phyloP scores from a whole-genome alignment of 2,797 vertebrate species.

The Apogon talboti region DNA sequence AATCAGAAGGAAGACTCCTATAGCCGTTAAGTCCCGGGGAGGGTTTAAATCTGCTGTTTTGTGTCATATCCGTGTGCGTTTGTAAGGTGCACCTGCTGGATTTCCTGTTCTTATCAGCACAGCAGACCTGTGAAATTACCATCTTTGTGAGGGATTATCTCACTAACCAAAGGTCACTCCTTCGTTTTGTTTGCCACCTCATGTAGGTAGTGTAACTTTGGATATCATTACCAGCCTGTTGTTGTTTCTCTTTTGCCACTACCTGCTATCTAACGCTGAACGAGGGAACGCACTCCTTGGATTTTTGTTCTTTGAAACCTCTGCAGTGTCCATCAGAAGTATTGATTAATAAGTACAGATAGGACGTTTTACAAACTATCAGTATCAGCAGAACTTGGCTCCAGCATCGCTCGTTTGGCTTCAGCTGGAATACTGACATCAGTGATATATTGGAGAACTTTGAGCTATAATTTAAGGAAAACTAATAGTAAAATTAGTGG shows the following conservation, averaged over 20 bases:
- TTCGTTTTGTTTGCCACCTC: conserved; percentile 26
- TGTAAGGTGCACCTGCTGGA: conserved; percentile 70
- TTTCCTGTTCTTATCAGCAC: conserved; percentile 69
- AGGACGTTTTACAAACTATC: no score
- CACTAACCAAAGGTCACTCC: conserved; percentile 68
- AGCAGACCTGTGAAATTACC: conserved; percentile 55
- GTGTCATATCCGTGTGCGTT: conserved; percentile 19
- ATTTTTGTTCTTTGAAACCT: not conserved
- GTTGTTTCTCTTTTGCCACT: not conserved
- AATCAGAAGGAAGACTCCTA: conserved; percentile 36
- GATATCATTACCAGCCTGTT: not conserved
- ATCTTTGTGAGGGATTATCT: conserved; percentile 59
- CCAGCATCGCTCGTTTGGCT: no score
- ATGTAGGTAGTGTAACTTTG: conserved; percentile 21
- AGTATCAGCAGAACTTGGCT: no score
- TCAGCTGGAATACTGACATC: no score
- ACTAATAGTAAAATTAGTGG: no score
- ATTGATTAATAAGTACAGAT: no score
- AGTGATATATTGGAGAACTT: no score
- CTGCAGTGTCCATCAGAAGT: not conserved
- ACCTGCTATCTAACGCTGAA: conserved; percentile 1
- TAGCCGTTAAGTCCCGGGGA: conserved; percentile 2
- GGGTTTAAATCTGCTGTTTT: conserved; percentile 13
- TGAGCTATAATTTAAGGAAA: no score
- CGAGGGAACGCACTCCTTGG: not conserved